These are phyloP conservation scores for Peromyscus melanophrys DNA, from an alignment of 2,797 vertebrate species.

Conservation along the genomic window DNA sequence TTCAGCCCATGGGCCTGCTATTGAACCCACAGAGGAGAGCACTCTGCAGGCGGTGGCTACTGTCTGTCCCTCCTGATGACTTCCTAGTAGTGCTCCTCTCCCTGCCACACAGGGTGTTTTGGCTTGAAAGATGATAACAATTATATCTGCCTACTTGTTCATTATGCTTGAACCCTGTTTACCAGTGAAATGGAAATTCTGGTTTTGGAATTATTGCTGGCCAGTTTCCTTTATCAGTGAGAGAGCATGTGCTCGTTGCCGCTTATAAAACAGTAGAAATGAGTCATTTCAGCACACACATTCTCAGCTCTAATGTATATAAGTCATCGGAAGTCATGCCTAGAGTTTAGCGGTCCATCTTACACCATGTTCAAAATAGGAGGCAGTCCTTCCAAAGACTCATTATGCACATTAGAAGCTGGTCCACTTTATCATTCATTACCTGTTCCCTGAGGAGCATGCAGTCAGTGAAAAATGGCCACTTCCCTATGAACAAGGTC, in stretches of 20 bases:
- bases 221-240: constrained; percentile 88
- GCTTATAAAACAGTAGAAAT: constrained; percentile 83
- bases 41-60: constrained; percentile 35
- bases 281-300: constrained; percentile 72
- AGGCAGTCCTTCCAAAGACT: constrained; percentile 71
- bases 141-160: constrained; percentile 84
- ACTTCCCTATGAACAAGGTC: rapidly evolving
- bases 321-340: constrained; percentile 70
- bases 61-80: constrained; percentile 55
- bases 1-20: constrained; percentile 21
- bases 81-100: constrained; percentile 78
- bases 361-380: constrained; percentile 71
- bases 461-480: background rate
- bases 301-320: constrained; percentile 75
- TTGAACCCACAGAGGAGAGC: constrained; percentile 54
- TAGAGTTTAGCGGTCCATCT: constrained; percentile 79
- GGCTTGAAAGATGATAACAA: constrained; percentile 85
- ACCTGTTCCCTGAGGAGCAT: background rate
- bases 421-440: constrained; percentile 54
- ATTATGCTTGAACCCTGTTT: constrained; percentile 80
- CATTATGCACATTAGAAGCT: constrained; percentile 28
- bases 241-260: constrained; percentile 85
- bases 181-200: constrained; percentile 88
- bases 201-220: constrained; percentile 87
- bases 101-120: constrained; percentile 72